A percentile compares a stretch with the other conserved stretches of the same genome.
Evolutionary conservation across 2,797 vertebrate species (phyloP).

Genomic region (Macrochelys suwanniensis): DNA sequence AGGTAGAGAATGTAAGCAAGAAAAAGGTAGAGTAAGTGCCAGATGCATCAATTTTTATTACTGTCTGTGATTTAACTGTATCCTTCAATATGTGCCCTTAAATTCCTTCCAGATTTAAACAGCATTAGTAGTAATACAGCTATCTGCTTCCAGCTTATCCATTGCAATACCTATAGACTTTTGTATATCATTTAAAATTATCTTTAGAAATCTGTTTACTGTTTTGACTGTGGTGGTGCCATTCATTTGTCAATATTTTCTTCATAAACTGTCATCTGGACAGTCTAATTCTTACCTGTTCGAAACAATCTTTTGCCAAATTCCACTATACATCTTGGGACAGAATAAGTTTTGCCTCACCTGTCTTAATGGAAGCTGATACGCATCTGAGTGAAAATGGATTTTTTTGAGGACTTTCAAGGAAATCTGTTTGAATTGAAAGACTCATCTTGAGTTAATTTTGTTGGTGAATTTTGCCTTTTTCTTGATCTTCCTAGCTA

Average conservation of each 20-base stretch:
- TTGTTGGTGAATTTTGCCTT: background rate
- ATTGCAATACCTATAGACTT: background rate
- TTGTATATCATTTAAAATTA: background rate
- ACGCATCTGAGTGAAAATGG: background rate
- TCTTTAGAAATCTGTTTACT: background rate
- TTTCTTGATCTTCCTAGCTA: background rate
- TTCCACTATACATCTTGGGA: background rate
- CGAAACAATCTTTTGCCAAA: background rate
- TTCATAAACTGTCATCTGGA: background rate
- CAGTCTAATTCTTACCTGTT: background rate
- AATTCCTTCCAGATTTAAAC: background rate
- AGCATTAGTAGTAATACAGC: background rate
- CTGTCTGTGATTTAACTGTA: background rate
- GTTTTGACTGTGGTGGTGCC: background rate
- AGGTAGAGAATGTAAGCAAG: background rate
- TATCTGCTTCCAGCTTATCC: no score
- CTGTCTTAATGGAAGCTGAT: background rate
- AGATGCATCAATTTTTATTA: background rate
- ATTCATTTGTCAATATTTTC: background rate
- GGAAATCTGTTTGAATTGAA: background rate
- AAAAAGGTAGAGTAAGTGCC: background rate
- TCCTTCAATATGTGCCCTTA: background rate
- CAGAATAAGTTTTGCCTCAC: background rate
- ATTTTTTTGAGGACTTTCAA: background rate
- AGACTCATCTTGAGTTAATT: background rate